Conservation (phyloP, 2,888 invertebrate species). For the Orchesella flavescens region DNA sequence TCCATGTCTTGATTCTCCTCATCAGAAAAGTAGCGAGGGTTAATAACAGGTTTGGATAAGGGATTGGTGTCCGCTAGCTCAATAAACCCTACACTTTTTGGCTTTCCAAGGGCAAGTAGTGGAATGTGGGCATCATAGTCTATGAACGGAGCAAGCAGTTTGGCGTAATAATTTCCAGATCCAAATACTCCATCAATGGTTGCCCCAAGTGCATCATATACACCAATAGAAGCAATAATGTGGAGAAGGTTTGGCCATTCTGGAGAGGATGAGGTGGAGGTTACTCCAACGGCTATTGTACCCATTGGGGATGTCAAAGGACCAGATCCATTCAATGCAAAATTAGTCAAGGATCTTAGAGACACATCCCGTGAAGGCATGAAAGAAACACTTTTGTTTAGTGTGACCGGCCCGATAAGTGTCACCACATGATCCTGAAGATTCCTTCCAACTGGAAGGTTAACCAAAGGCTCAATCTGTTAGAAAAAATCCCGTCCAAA, state of each 20-base stretch:
- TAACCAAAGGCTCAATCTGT: no score
- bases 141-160: neutral
- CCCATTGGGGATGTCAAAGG: slow-evolving; percentile 16
- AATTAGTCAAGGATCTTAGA: no score
- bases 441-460: no score
- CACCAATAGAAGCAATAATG: neutral
- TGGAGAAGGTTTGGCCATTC: slow-evolving; percentile 49
- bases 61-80: slow-evolving; percentile 27
- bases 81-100: slow-evolving; percentile 49
- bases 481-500: no score
- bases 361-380: no score
- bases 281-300: neutral
- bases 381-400: no score
- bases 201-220: neutral
- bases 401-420: no score
- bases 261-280: neutral
- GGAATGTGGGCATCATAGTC: slow-evolving; percentile 43
- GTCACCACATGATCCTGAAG: no score
- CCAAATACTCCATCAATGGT: slow-evolving; percentile 22
- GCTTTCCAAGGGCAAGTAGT: slow-evolving; percentile 28
- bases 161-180: neutral
- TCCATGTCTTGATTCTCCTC: slow-evolving; percentile 21
- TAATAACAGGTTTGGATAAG: slow-evolving; percentile 27
- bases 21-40: slow-evolving; percentile 55
- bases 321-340: neutral